A percentile compares a stretch with the other conserved stretches of the same genome.
Evolutionary conservation across 2,797 vertebrate genomes (phyloP).

Genomic region (Cuculus canorus): DNA sequence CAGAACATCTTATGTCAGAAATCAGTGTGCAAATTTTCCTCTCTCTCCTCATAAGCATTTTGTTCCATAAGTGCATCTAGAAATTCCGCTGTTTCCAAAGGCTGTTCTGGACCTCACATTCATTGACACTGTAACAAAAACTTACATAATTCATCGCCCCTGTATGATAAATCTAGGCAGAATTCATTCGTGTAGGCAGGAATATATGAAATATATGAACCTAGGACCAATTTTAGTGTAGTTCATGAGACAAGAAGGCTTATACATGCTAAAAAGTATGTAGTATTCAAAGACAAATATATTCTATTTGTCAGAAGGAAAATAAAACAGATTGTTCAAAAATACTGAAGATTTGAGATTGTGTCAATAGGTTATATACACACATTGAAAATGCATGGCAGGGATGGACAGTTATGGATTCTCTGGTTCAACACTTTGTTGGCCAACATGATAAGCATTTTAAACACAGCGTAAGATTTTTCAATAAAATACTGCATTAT

Average conservation of each 20-base stretch:
- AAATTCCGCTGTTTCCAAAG: background rate
- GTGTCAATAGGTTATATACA: background rate
- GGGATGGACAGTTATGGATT: background rate
- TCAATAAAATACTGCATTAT: background rate
- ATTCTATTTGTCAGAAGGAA: background rate
- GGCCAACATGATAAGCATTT: background rate
- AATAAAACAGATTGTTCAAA: background rate
- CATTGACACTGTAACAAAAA: background rate
- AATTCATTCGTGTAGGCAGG: background rate
- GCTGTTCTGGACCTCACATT: background rate
- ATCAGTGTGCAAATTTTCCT: background rate
- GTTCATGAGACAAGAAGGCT: background rate
- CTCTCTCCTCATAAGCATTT: background rate
- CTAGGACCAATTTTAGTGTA: background rate
- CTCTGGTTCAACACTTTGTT: background rate
- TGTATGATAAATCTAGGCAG: background rate
- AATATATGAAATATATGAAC: slow-evolving; percentile 6
- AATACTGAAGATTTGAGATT: background rate
- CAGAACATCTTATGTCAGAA: background rate
- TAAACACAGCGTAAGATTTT: background rate
- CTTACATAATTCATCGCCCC: background rate
- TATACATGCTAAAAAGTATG: background rate
- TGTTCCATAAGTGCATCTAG: background rate
- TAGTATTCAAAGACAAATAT: background rate
- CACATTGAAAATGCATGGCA: background rate